A percentile compares a stretch with the other conserved stretches of the same genome.
Evolutionary conservation across 2,113 vertebrate genomes (phyloP).

Genomic region (Eulemur rufifrons): DNA sequence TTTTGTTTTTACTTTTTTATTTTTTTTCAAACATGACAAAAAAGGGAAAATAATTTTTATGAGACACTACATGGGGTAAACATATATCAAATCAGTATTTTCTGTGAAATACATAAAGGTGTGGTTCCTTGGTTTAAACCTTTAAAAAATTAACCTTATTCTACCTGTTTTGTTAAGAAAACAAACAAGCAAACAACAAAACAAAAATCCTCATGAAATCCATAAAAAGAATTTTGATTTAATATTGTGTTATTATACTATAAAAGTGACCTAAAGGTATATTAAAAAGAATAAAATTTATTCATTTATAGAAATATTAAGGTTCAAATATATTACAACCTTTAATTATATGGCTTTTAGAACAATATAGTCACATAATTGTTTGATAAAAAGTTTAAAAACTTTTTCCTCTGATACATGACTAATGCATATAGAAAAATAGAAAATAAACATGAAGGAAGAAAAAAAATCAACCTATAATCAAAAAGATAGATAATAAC

Average conservation of each 20-base stretch:
- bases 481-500: background rate
- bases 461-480: background rate
- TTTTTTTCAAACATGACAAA: too few species aligned
- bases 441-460: background rate
- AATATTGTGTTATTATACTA: background rate
- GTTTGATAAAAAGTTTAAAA: background rate
- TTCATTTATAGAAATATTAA: slow-evolving; percentile 10
- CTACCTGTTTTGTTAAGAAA: slow-evolving; percentile 11
- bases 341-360: background rate
- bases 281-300: background rate
- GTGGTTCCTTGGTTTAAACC: background rate
- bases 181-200: background rate
- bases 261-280: slow-evolving; percentile 16
- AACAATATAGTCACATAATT: background rate
- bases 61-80: background rate
- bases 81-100: background rate
- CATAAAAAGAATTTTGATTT: background rate
- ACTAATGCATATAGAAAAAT: background rate
- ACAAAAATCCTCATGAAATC: background rate
- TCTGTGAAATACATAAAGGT: background rate
- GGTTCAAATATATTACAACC: background rate
- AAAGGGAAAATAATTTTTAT: background rate
- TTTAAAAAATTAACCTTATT: background rate
- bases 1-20: too few species aligned
- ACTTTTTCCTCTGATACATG: background rate